These are phyloP conservation scores for Loriculus beryllinus DNA, from an alignment of 2,797 vertebrate genomes.

Conservation along the genomic window DNA sequence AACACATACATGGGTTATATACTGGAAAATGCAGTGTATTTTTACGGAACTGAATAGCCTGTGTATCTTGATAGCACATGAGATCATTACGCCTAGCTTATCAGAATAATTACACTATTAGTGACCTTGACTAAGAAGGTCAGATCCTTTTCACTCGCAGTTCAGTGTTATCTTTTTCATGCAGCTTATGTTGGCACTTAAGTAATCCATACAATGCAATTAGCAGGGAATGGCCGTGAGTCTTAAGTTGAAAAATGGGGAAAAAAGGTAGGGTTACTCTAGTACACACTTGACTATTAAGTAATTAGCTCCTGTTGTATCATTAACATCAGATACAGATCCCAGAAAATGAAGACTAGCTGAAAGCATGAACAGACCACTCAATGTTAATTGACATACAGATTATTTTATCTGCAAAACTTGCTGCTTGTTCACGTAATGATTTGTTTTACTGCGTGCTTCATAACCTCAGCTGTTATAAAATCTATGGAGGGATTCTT, in stretches of 20 bases:
- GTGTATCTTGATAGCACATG: conserved; percentile 24
- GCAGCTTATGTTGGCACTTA: conserved; percentile 40
- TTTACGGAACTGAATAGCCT: conserved; percentile 24
- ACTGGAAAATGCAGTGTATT: neutral
- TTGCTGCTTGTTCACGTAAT: neutral
- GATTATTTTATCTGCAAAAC: neutral
- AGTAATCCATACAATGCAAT: conserved; percentile 69
- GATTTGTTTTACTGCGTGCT: neutral
- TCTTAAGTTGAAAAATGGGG: conserved; percentile 23
- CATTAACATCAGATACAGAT: neutral
- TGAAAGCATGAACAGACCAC: neutral
- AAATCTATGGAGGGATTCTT: neutral
- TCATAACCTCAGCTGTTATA: neutral
- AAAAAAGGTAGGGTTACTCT: conserved; percentile 31
- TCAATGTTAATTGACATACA: neutral
- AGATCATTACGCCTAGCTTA: conserved; percentile 44
- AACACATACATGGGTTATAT: neutral
- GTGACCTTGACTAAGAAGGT: conserved; percentile 68
- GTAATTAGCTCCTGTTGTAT: conserved; percentile 5
- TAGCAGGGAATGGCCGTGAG: conserved; percentile 52
- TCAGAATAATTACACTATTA: conserved; percentile 72
- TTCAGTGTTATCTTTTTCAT: conserved; percentile 70
- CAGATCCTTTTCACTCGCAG: conserved; percentile 62
- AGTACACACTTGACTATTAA: neutral
- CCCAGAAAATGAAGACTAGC: neutral